Percentiles rank a stretch among this genome's conserved stretches.
Conservation (phyloP, 2,888 invertebrate species). For the Shargacucullia verbasci region DNA sequence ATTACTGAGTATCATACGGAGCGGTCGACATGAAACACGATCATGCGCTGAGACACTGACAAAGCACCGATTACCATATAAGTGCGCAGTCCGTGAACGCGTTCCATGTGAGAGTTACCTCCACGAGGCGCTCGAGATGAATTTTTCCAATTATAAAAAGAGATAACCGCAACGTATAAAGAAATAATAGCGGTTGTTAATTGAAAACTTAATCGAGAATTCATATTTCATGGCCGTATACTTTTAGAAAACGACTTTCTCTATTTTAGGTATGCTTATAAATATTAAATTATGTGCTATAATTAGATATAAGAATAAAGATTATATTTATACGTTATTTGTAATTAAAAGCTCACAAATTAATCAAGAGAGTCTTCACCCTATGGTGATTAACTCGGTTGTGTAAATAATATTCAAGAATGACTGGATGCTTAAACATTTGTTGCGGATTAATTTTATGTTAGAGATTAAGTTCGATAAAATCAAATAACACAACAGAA, state of each 20-base stretch:
- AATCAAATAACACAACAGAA: slow-evolving; percentile 37
- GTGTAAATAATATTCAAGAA: slow-evolving; percentile 31
- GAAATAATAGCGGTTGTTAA: slow-evolving; percentile 65
- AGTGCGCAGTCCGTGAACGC: slow-evolving; percentile 57
- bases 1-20: slow-evolving; percentile 23
- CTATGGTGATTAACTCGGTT: slow-evolving; percentile 9
- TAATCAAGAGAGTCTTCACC: slow-evolving; percentile 17
- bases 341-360: slow-evolving; percentile 29
- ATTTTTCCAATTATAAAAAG: slow-evolving; percentile 70
- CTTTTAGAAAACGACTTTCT: slow-evolving; percentile 60
- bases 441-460: slow-evolving; percentile 44
- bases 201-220: slow-evolving; percentile 69
- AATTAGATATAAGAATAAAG: slow-evolving; percentile 44
- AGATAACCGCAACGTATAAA: slow-evolving; percentile 68
- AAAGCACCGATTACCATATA: slow-evolving; percentile 72
- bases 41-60: slow-evolving; percentile 66
- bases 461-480: slow-evolving; percentile 39
- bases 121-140: slow-evolving; percentile 59
- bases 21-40: slow-evolving; percentile 60
- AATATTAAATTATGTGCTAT: slow-evolving; percentile 45
- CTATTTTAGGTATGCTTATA: slow-evolving; percentile 54
- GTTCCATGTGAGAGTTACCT: slow-evolving; percentile 56
- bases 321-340: slow-evolving; percentile 22
- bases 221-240: slow-evolving; percentile 55
- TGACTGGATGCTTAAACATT: slow-evolving; percentile 25